Percentiles rank a stretch among this genome's conserved stretches.
These are phyloP conservation scores for Zygaena filipendulae DNA, from an alignment of 2,888 invertebrate species.

Conservation along the genomic window DNA sequence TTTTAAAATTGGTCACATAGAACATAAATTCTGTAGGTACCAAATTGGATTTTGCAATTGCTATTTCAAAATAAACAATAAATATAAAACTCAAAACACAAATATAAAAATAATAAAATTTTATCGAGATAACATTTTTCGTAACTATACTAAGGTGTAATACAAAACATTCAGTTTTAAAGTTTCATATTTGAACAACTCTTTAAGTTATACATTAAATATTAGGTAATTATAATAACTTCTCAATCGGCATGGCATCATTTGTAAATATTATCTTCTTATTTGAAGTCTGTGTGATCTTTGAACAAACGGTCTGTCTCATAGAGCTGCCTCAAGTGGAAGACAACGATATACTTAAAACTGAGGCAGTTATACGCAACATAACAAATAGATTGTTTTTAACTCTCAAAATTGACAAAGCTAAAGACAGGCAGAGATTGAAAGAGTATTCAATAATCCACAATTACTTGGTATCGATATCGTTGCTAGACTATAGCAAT, in stretches of 20 bases:
- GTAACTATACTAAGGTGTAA: too few species aligned
- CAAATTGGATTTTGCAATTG: too few species aligned
- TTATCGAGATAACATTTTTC: too few species aligned
- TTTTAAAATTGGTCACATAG: too few species aligned
- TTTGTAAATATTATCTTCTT: conserved; percentile 15
- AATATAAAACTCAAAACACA: too few species aligned
- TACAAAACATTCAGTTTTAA: conserved; percentile 2
- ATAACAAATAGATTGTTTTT: conserved; percentile 31
- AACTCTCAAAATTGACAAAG: conserved; percentile 22
- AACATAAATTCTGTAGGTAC: too few species aligned
- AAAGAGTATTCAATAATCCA: conserved; percentile 29
- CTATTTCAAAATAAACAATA: too few species aligned
- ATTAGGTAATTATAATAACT: conserved; percentile 13
- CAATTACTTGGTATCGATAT: conserved; percentile 30
- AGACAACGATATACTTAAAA: conserved; percentile 21
- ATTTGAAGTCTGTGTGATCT: conserved; percentile 15
- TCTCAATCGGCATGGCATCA: conserved; percentile 14
- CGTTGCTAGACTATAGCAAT: conserved; percentile 27
- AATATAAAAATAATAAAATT: too few species aligned
- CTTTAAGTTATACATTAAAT: not conserved
- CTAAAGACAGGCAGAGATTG: conserved; percentile 21
- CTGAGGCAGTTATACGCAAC: conserved; percentile 25
- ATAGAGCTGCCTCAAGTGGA: conserved; percentile 22
- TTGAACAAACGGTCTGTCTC: conserved; percentile 20
- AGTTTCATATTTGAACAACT: conserved; percentile 2